A percentile compares a stretch with the other conserved stretches of the same genome.
Conservation (phyloP, 1,140 invertebrate species). For the Drosophila hydei region DNA sequence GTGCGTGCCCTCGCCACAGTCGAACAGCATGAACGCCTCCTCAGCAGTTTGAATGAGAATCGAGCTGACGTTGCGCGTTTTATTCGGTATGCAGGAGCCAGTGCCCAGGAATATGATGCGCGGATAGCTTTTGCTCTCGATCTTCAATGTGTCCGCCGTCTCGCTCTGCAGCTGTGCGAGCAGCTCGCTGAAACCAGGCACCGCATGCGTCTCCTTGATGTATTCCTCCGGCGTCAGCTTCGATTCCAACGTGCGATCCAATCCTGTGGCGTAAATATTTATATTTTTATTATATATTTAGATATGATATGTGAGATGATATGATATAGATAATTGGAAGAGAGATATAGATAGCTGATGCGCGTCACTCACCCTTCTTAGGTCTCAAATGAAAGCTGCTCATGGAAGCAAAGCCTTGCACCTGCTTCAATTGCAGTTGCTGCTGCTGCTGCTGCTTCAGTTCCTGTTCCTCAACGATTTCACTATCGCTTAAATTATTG, state of each 20-base stretch:
- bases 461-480: neutral
- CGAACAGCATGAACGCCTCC: constrained; percentile 89
- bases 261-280: constrained; percentile 58
- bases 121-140: constrained; percentile 86
- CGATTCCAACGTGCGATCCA: constrained; percentile 86
- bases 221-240: constrained; percentile 87
- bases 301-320: too few species aligned
- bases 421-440: too few species aligned
- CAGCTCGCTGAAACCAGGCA: constrained; percentile 86
- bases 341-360: neutral
- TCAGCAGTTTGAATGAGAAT: constrained; percentile 90
- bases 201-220: constrained; percentile 87
- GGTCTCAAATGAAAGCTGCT: constrained; percentile 87
- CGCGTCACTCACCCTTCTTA: constrained; percentile 75
- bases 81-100: constrained; percentile 96
- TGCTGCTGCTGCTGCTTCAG: neutral
- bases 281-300: too few species aligned
- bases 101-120: constrained; percentile 96
- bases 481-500: neutral
- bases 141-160: neutral
- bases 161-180: constrained; percentile 74
- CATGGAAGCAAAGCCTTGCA: constrained; percentile 79
- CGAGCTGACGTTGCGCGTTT: constrained; percentile 94
- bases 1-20: constrained; percentile 97
- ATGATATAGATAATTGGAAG: neutral